Percentiles rank a stretch among this genome's conserved stretches.
Conservation (phyloP, 1,140 invertebrate genomes). For the Anagrus nilaparvatae region DNA sequence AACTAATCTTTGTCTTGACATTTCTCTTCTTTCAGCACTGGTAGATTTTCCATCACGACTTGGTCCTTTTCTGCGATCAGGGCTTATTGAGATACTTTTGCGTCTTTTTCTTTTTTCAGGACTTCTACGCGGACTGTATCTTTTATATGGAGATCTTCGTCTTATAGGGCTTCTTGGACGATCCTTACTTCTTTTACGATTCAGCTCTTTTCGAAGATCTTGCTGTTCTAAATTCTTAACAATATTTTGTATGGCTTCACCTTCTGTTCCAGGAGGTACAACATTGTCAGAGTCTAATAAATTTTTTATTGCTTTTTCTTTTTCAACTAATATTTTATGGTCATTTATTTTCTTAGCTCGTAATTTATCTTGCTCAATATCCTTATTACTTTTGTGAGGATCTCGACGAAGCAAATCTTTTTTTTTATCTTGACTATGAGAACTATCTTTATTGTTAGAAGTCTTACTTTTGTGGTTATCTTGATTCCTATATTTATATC, state of each 20-base stretch:
- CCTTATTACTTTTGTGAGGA: constrained; percentile 37
- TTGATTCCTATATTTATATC: constrained; percentile 6
- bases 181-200: constrained; percentile 24
- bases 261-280: constrained; percentile 38
- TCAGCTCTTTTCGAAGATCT: constrained; percentile 17
- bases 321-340: constrained; percentile 37
- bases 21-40: constrained; percentile 28
- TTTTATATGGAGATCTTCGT: constrained; percentile 22
- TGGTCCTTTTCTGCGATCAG: constrained; percentile 20
- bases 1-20: constrained; percentile 26
- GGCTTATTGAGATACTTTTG: constrained; percentile 27
- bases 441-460: background rate
- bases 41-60: constrained; percentile 26
- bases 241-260: constrained; percentile 34
- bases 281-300: constrained; percentile 38
- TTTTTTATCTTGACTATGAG: constrained; percentile 27
- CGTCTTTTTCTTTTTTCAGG: constrained; percentile 19
- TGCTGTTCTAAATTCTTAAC: constrained; percentile 30
- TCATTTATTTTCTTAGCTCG: constrained; percentile 34
- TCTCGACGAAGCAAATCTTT: constrained; percentile 31
- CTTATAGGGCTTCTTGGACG: constrained; percentile 22
- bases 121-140: constrained; percentile 29
- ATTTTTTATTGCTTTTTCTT: constrained; percentile 39
- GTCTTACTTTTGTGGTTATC: background rate
- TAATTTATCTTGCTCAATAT: constrained; percentile 38